A percentile compares a stretch with the other conserved stretches of the same genome.
These are phyloP conservation scores for Formica selysi DNA, from an alignment of 1,140 invertebrate genomes.

Conservation along the genomic window DNA sequence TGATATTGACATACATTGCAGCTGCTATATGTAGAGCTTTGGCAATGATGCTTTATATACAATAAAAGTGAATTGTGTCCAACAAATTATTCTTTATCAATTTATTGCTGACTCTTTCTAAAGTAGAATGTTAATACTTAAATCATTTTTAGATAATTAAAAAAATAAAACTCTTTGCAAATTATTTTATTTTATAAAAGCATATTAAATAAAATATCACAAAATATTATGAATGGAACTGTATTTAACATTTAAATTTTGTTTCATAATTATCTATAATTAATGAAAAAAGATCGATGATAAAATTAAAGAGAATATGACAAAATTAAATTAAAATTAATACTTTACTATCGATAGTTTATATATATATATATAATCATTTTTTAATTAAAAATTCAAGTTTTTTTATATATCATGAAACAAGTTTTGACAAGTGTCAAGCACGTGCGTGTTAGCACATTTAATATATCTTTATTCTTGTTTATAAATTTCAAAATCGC, in stretches of 20 bases:
- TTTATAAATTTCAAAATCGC: neutral
- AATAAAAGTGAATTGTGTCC: neutral
- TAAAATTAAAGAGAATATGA: too few relatives aligned
- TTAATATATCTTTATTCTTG: neutral
- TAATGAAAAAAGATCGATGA: too few relatives aligned
- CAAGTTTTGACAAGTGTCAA: too few relatives aligned
- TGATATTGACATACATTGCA: conserved; percentile 1
- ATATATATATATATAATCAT: too few relatives aligned
- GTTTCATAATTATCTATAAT: too few relatives aligned
- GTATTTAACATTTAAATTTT: too few relatives aligned
- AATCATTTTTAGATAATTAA: neutral
- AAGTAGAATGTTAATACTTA: neutral
- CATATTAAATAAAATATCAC: too few relatives aligned
- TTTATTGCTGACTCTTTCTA: neutral
- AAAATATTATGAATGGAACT: too few relatives aligned
- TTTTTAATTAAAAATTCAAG: too few relatives aligned
- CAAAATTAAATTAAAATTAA: too few relatives aligned
- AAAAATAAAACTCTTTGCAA: neutral
- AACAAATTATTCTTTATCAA: neutral
- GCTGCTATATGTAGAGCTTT: neutral
- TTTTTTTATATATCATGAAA: neutral
- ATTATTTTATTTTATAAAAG: neutral
- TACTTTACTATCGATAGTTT: too few relatives aligned
- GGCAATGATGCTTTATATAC: conserved; percentile 17
- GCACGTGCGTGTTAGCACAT: too few relatives aligned